phyloP scores from a whole-genome alignment of 1,140 invertebrate genomes.

The Hylaeus anthracinus region DNA sequence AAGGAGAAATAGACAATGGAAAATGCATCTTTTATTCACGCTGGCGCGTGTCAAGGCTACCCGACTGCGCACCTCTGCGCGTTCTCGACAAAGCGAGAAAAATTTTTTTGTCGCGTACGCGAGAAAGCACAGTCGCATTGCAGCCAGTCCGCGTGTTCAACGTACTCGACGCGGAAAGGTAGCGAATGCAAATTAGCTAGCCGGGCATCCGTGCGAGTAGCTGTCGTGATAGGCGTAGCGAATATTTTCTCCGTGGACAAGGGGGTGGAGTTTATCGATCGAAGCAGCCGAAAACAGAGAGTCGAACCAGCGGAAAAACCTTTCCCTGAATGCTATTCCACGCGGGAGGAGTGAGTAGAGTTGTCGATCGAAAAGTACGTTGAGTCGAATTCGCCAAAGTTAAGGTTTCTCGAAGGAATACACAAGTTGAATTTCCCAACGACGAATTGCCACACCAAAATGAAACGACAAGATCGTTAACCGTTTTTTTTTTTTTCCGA shows the following conservation, averaged over 20 bases:
- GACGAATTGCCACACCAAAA: no score
- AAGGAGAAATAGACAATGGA: conserved; percentile 43
- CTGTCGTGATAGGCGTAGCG: background rate
- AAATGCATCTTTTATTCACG: conserved; percentile 46
- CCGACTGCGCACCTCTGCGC: background rate
- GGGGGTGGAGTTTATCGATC: background rate
- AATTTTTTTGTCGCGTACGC: no score
- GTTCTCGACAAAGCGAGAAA: conserved; percentile 5
- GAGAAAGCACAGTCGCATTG: conserved; percentile 13
- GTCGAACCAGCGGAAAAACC: background rate
- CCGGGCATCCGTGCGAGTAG: background rate
- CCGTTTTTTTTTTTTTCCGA: no score
- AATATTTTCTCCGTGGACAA: background rate
- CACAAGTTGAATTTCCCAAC: no score
- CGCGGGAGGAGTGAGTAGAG: no score
- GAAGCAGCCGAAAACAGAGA: background rate
- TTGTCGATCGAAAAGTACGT: no score
- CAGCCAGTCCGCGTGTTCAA: background rate
- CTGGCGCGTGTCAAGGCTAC: conserved; percentile 49
- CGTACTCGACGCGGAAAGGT: conserved; percentile 3
- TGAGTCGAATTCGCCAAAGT: no score
- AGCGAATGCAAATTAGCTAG: conserved; percentile 20
- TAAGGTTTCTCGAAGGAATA: no score
- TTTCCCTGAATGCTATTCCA: no score
- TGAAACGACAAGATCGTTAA: no score